Percentiles rank a stretch among this genome's conserved stretches.
Conservation (phyloP, 2,113 vertebrate species). For the Pelmatolapia mariae region DNA sequence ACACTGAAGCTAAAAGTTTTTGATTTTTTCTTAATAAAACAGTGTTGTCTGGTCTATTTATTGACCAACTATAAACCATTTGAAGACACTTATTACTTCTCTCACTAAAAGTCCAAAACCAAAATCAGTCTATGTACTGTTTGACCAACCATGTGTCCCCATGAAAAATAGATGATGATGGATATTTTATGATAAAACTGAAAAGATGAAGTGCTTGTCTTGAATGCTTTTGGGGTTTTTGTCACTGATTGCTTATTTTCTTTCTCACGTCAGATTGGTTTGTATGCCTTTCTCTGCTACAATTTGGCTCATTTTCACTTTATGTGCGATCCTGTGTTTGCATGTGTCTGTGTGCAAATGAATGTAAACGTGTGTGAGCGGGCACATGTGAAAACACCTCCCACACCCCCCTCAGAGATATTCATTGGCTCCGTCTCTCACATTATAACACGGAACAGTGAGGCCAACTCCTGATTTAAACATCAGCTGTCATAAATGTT, state of each 20-base stretch:
- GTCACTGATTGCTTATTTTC: background rate
- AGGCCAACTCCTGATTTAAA: constrained; percentile 65
- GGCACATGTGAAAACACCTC: background rate
- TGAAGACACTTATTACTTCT: background rate
- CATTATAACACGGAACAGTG: constrained; percentile 32
- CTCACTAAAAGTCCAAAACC: background rate
- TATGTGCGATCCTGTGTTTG: background rate
- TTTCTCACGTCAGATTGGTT: background rate
- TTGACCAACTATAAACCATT: background rate
- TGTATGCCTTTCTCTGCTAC: background rate
- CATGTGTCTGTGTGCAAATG: background rate
- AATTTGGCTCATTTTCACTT: background rate
- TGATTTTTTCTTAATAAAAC: background rate
- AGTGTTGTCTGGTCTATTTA: background rate
- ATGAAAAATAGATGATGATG: constrained; percentile 1
- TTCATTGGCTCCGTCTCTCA: background rate
- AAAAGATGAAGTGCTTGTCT: background rate
- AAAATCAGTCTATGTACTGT: background rate
- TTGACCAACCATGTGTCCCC: background rate
- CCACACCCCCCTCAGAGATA: background rate
- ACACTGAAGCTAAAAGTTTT: background rate
- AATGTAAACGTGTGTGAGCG: background rate
- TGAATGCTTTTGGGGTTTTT: background rate
- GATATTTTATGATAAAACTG: constrained; percentile 5
- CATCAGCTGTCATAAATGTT: constrained; percentile 70